Base-by-base conservation (phyloP, 2,888 invertebrate genomes). In the Asteroscopus sphinx region DNA sequence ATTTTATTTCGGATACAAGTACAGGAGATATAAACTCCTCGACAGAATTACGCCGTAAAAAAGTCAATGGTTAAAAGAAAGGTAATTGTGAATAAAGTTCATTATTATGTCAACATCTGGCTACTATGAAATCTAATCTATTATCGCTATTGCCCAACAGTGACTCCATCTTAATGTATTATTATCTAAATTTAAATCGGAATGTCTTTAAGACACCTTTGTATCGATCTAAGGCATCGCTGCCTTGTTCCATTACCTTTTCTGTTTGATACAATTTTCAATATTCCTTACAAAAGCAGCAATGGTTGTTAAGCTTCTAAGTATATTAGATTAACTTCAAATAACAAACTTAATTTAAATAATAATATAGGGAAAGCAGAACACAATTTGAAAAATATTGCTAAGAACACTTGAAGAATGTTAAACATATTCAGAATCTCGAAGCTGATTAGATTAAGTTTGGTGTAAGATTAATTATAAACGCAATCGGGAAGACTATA, bases 181-280 rank as follows among this genome's bases (percentile, higher is more conserved):
- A 64, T 65, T 76, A 81, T 81, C 77, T 79, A 64, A 73, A 79
- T 78, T 74, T 70, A 68, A 72, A 82, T 82, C 73, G 40, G 58
- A 69, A 77, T 74, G 65, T 68, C 52, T 73, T 71, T 61, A 68
- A 77, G 54, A 76, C 79, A 79, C 77, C 67, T 77, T 69, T 60
- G 55, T 58, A 72, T 59, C 65, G 46, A 70, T 66, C 64, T 67
- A 47, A 78, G 61, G 37, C 55, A 69, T 73, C 62, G 45, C 51
- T 51, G 36, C 35, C 47, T 13, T 26, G 7, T 39, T 59, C 21
- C 66, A 74, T 1, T 55, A 0, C 42, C 7, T 3, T 7, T 28
- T 46, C 42, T 45, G 5, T 44, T 25, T 5, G 1, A 16, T 0
- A 11, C n/a, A 21, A n/a, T n/a, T 26, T 15, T 0, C 0, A 5